phyloP scores from a whole-genome alignment of 2,113 vertebrate species.

The Trogon melanurus region DNA sequence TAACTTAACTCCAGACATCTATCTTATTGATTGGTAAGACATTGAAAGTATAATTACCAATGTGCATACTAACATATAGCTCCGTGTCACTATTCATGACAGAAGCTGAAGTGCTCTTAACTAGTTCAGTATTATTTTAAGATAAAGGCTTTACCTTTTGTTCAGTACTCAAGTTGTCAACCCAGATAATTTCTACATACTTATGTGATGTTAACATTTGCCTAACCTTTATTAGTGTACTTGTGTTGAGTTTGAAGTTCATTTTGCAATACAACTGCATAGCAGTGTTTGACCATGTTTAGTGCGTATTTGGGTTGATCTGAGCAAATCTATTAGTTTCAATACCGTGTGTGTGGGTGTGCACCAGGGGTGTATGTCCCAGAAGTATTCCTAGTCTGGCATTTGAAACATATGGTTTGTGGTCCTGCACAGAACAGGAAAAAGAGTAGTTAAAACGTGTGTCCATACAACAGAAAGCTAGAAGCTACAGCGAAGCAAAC shows the following conservation, averaged over 20 bases:
- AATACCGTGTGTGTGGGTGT: not conserved
- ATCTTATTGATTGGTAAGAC: constrained; percentile 96
- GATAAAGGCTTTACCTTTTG: not conserved
- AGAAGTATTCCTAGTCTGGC: not conserved
- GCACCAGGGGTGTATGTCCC: not conserved
- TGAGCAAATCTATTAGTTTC: not conserved
- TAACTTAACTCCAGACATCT: constrained; percentile 95
- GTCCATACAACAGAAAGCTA: not conserved
- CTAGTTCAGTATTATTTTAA: not conserved
- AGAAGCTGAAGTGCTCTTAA: not conserved
- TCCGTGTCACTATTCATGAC: not conserved
- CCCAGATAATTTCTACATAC: not conserved
- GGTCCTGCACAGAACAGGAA: not conserved
- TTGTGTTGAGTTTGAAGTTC: not conserved
- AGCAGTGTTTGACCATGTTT: not conserved
- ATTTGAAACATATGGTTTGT: not conserved
- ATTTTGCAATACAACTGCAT: not conserved
- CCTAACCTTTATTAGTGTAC: not conserved
- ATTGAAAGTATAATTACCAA: not conserved
- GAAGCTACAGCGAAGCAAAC: not conserved
- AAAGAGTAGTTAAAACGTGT: not conserved
- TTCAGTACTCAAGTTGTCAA: not conserved
- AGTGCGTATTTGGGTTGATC: not conserved
- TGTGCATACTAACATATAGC: not conserved
- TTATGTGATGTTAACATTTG: not conserved